These are phyloP conservation scores for Eucera pruinosa DNA, from an alignment of 2,888 invertebrate genomes.

Conservation along the genomic window DNA sequence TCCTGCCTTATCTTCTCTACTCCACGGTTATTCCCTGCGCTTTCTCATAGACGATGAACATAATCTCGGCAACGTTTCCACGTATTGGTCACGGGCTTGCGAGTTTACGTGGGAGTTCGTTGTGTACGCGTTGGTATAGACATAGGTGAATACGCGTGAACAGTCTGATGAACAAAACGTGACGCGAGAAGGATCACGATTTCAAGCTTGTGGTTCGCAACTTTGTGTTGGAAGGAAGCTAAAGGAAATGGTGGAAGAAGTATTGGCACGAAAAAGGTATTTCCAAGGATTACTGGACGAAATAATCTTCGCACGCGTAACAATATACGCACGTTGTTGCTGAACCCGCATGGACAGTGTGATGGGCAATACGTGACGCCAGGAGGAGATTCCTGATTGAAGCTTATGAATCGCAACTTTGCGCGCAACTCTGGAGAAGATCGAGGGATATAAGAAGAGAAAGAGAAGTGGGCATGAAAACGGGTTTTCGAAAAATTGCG, in stretches of 20 bases:
- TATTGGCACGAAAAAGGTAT: too few relatives aligned
- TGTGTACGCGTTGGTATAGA: constrained; percentile 1
- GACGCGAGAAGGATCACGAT: constrained; percentile 4
- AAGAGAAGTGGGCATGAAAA: constrained; percentile 2
- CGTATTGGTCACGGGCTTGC: constrained; percentile 32
- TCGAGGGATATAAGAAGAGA: background rate
- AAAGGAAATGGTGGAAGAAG: too few relatives aligned
- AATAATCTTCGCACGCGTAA: too few relatives aligned
- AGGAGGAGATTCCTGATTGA: too few relatives aligned
- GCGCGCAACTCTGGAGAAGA: too few relatives aligned
- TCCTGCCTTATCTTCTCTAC: constrained; percentile 31
- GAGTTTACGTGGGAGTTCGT: constrained; percentile 43
- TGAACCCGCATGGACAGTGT: too few relatives aligned
- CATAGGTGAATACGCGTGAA: background rate
- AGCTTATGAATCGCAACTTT: too few relatives aligned
- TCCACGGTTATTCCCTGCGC: constrained; percentile 44
- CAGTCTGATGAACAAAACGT: constrained; percentile 37
- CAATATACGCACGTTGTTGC: too few relatives aligned
- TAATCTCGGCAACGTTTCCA: constrained; percentile 29
- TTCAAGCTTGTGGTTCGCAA: too few relatives aligned
- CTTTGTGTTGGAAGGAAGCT: too few relatives aligned
- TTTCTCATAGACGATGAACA: constrained; percentile 49
- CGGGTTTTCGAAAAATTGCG: constrained; percentile 47
- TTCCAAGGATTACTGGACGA: too few relatives aligned
- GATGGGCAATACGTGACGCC: constrained; percentile 46